These are phyloP conservation scores for Orchestia grillus DNA, from an alignment of 1,140 invertebrate species.

Conservation along the genomic window DNA sequence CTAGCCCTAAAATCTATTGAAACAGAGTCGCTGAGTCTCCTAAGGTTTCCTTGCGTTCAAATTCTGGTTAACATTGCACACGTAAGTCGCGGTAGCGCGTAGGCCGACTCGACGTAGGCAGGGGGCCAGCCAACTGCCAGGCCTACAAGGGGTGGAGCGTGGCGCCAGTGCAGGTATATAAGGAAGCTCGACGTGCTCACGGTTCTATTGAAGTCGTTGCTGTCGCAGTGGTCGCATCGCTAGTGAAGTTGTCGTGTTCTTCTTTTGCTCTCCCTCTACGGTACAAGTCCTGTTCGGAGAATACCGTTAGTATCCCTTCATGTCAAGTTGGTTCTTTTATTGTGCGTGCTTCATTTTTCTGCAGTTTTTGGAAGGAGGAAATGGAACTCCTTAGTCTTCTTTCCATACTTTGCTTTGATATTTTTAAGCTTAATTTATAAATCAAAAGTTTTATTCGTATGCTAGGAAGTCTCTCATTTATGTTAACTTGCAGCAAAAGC, in stretches of 20 bases:
- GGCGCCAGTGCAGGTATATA: not conserved
- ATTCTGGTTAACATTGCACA: not conserved
- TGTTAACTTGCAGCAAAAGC: not conserved
- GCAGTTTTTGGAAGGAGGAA: not conserved
- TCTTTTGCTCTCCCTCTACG: not conserved
- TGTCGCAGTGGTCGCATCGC: not conserved
- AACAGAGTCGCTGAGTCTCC: not conserved
- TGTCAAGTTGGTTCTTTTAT: not conserved
- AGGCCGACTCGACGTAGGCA: constrained; percentile 12
- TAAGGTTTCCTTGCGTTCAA: not conserved
- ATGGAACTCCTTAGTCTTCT: too few relatives aligned
- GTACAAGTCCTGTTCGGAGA: not conserved
- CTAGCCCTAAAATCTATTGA: not conserved
- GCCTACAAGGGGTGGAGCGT: not conserved
- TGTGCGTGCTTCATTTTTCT: not conserved
- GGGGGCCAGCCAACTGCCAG: not conserved
- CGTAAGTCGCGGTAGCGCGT: not conserved
- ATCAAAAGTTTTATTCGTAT: not conserved
- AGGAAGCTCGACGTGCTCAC: not conserved
- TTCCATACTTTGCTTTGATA: too few relatives aligned
- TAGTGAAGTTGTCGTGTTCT: not conserved
- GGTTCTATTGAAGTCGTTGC: constrained; percentile 3
- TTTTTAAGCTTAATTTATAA: too few relatives aligned
- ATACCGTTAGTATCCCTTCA: not conserved
- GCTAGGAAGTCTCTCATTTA: not conserved